Base-by-base conservation (phyloP, 2,113 vertebrate genomes). In the Corythornis cristatus region DNA sequence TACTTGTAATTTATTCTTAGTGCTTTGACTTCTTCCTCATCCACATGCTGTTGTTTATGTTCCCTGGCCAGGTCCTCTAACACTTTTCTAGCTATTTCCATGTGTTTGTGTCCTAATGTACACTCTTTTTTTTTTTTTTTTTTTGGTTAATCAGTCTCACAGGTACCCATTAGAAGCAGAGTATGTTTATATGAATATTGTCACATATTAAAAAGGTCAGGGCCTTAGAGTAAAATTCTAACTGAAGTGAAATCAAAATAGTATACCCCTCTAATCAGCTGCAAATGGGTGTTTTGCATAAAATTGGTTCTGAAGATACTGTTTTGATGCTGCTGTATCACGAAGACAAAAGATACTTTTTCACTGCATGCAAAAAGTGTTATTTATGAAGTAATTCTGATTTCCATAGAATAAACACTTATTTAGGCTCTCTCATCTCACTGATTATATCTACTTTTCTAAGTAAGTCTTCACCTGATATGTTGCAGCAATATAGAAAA, bases 131-230 rank as follows among this genome's bases (percentile, higher is more conserved):
- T 33, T 33, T 33, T 33, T 33, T 33, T 61, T 64, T 26, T 28
- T 90, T 92, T 86, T 91, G 29, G 26, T 67, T 80, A 89, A 72
- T 90, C 80, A 33, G 17, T 72, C 81, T 95, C 91, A 58, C 42
- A 84, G 70, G 33, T 89, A 62, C 42, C 54, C 33, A 31, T 76
- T 68, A 75, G 77, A 83, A 84, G 17, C 28, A 93, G n/a, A 79
- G 14, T 4, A 9, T 65, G 61, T 61, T 87, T 86, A 43, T 21
- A 31, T 68, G 15, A 90, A 83, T 84, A 76, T 54, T 65, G 29
- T 73, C 22, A 43, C 2, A 0, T 37, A 62, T 42, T 66, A 35
- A 78, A 92, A 90, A 92, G 50, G 61, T 22, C 70, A 86, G n/a
- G 17, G 22, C 31, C 31, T 53, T 31, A 60, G 10, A 74, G 19